phyloP scores from a whole-genome alignment of 2,797 vertebrate genomes.

The Melanotaenia maccullochi region DNA sequence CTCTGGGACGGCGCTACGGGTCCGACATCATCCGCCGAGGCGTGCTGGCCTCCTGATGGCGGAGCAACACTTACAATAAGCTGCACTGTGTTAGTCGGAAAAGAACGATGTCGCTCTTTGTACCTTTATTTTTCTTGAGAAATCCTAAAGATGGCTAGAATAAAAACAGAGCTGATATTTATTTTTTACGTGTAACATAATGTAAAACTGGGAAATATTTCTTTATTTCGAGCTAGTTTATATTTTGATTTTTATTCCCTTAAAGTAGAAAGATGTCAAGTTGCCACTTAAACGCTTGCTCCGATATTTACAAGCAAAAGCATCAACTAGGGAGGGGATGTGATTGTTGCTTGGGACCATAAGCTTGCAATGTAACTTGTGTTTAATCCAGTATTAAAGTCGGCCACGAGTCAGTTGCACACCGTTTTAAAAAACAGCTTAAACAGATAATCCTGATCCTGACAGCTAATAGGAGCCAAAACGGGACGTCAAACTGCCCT shows the following conservation, averaged over 20 bases:
- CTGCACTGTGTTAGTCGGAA: slow-evolving; percentile 42
- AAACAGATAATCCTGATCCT: slow-evolving; percentile 3
- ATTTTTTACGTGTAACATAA: slow-evolving; percentile 81
- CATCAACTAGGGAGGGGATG: slow-evolving; percentile 25
- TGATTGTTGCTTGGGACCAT: slow-evolving; percentile 67
- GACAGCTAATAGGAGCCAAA: slow-evolving; percentile 8
- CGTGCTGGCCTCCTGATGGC: slow-evolving; percentile 92
- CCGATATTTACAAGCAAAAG: slow-evolving; percentile 55
- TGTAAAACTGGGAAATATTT: slow-evolving; percentile 77
- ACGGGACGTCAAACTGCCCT: slow-evolving; percentile 34
- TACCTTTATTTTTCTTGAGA: slow-evolving; percentile 69
- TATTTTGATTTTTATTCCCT: slow-evolving; percentile 10
- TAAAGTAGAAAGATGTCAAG: slow-evolving; percentile 72
- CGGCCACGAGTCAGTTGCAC: slow-evolving; percentile 51
- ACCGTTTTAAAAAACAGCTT: slow-evolving; percentile 19
- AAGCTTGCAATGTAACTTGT: slow-evolving; percentile 49
- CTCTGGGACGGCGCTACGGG: slow-evolving; percentile 86
- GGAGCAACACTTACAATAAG: slow-evolving; percentile 25
- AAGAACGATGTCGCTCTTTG: slow-evolving; percentile 42
- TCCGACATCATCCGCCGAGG: slow-evolving; percentile 92
- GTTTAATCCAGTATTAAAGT: slow-evolving; percentile 59
- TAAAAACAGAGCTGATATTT: slow-evolving; percentile 77
- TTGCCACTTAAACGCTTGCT: slow-evolving; percentile 71
- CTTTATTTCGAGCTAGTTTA: slow-evolving; percentile 71
- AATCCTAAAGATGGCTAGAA: slow-evolving; percentile 60